Base-by-base conservation (phyloP, 1,140 invertebrate genomes). In the Gryllus bimaculatus region DNA sequence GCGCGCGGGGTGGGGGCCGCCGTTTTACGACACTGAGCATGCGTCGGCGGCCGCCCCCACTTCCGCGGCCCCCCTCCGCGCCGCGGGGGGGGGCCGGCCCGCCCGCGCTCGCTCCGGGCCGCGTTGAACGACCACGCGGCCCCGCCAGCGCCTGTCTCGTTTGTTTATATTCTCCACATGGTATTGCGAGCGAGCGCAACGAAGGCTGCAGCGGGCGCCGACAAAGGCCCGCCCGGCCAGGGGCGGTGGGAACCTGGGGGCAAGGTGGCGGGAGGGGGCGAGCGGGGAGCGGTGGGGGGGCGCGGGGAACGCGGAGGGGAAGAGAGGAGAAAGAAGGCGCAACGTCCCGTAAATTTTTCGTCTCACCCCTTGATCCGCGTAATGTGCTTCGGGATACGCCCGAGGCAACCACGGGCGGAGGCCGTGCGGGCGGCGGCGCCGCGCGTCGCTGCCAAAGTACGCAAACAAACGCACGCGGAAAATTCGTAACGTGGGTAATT, bases 131-230 rank as follows among this genome's bases (percentile, higher is more conserved):
- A n/a, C 47, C 26, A 18, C n/a, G 74, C 66, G 15, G 49, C 39
- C 73, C 47, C 78, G n/a, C 8, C 10, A 39, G n/a, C 39, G 15
- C 78, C 10, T 20, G 13, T 21, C 26, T 21, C 47, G 47, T 79
- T 79, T 79, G 79, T 79, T 79, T 79, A 79, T 79, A 66, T 79
- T 79, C 75, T 79, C 79, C 78, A 78, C 78, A 78, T 78, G 78
- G 26, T 66, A 66, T n/a, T 66, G 54, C 54, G 54, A 10, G 54
- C 66, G 47, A n/a, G n/a, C n/a, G 78, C 78, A 74, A 78, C n/a
- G n/a, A n/a, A n/a, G n/a, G n/a, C n/a, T n/a, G 78, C 54, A 73
- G 78, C 78, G 78, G 78, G 54, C 54, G 78, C 78, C 78, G 78
- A 78, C 78, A 78, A 78, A 78, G 76, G 20, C 74, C 18, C 47